Evolutionary conservation across 2,797 vertebrate genomes (phyloP).

Genomic region (Sandelia bainsii): DNA sequence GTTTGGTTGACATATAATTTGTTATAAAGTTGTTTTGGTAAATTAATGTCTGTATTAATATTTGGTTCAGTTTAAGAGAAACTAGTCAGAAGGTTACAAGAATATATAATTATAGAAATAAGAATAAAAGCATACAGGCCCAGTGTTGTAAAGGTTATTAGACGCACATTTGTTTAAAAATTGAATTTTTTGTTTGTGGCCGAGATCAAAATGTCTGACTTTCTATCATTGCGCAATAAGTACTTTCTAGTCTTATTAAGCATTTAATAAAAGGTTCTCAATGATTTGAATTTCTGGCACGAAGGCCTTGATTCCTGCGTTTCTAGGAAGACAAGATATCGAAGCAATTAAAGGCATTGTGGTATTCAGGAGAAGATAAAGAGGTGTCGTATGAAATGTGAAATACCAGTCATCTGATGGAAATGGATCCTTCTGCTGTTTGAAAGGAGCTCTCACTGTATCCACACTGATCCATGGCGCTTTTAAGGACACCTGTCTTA

Average conservation of each 20-base stretch:
- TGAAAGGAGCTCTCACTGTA: constrained; percentile 28
- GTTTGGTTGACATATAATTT: not conserved
- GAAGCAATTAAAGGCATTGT: not conserved
- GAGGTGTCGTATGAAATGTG: constrained; percentile 35
- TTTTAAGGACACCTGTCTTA: constrained; percentile 76
- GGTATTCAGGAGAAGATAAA: not conserved
- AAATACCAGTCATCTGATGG: constrained; percentile 72
- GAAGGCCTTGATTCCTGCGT: constrained; percentile 8
- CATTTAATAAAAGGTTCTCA: not conserved
- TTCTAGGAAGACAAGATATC: not conserved
- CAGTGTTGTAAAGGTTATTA: not conserved
- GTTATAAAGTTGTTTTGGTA: not conserved
- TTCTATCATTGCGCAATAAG: constrained; percentile 13
- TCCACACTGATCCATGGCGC: constrained; percentile 67
- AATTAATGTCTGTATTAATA: too few species aligned
- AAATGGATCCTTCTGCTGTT: constrained; percentile 58
- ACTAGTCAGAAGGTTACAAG: not conserved
- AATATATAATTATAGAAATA: not conserved
- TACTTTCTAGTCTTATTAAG: not conserved
- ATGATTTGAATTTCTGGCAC: not conserved
- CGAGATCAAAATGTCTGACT: not conserved
- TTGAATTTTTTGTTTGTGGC: not conserved
- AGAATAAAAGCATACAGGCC: not conserved
- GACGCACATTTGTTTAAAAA: not conserved
- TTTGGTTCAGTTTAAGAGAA: not conserved